Conservation (phyloP, 2,113 vertebrate species). For the Rhinopithecus roxellana region DNA sequence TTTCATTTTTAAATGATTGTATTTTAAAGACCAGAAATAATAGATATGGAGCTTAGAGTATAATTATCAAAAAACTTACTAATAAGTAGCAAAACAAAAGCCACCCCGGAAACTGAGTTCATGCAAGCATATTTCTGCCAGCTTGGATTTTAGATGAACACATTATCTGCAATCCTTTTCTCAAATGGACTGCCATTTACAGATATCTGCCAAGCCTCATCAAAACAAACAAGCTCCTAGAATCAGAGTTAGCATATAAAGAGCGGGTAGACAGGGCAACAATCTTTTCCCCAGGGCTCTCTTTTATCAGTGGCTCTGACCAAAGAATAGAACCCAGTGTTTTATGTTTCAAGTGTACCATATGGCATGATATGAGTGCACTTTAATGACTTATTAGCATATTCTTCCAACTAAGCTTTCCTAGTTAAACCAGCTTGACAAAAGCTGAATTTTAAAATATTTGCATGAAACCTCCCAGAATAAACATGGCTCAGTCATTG, state of each 20-base stretch:
- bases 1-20: constrained; percentile 5
- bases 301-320: constrained; percentile 76
- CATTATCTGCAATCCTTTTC: constrained; percentile 61
- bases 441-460: constrained; percentile 85
- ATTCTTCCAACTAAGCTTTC: constrained; percentile 82
- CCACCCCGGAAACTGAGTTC: neutral
- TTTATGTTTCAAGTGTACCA: constrained; percentile 88
- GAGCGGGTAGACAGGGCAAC: constrained; percentile 80
- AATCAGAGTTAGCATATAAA: constrained; percentile 80
- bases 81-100: constrained; percentile 60
- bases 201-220: constrained; percentile 74
- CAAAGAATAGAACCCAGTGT: constrained; percentile 82
- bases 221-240: constrained; percentile 69
- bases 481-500: constrained; percentile 69
- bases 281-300: constrained; percentile 82
- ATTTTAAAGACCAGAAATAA: constrained; percentile 40
- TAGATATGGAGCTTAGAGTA: constrained; percentile 52
- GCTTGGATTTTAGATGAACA: constrained; percentile 68
- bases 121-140: constrained; percentile 36
- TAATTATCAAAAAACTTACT: constrained; percentile 56
- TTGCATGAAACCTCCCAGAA: constrained; percentile 72
- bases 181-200: constrained; percentile 75
- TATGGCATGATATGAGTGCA: constrained; percentile 83
- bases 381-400: constrained; percentile 90
- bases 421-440: constrained; percentile 83